Evolutionary conservation across 2,797 vertebrate species (phyloP), one percentile per base, ranked within the genome.

Genomic region (Sebastes matsubarae): DNA sequence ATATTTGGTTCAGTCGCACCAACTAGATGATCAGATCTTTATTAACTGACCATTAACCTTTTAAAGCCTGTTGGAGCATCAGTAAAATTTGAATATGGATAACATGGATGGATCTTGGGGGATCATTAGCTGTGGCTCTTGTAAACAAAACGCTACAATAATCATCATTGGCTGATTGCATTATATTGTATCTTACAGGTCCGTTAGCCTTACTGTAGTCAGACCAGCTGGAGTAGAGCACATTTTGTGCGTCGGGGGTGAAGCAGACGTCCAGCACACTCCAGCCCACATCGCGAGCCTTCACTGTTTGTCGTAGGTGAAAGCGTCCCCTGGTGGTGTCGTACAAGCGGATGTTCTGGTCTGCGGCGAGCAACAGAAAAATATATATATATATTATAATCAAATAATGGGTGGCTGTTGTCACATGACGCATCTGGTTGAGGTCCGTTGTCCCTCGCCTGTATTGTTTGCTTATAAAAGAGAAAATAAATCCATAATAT

Each of bases 191-290:
- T 74, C 6, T 42, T 32, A 58, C 20, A 46, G 13, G 27, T 27
- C 7, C n/a, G 12, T 6, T 22, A 68, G 78, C 89, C 97, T 98
- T 96, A 99, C 98, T 97, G 93, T 98, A 98, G 93, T 98, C 97
- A 77, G 98, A 99, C 98, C 98, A 99, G 94, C 98, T 99, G 92
- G 97, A 99, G 87, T 98, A 98, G 9, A 98, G 96, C 70, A 98
- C 94, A 34, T 96, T 94, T 6, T 90, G 90, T 0, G 96, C 89
- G 13, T 98, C 98, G 0, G 97, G 97, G 20, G 96, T 97, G 90
- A 98, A 98, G 91, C 97, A 97, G 66, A 98, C 97, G 8, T 99
- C 98, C 85, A 99, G 88, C 63, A 99, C 96, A 1, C 98, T 98
- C 98, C 98, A 99, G 72, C 98, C 98, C 3, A 99, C 97, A 0